Base-by-base conservation (phyloP, 2,113 vertebrate species). In the Pterocles burchelli region DNA sequence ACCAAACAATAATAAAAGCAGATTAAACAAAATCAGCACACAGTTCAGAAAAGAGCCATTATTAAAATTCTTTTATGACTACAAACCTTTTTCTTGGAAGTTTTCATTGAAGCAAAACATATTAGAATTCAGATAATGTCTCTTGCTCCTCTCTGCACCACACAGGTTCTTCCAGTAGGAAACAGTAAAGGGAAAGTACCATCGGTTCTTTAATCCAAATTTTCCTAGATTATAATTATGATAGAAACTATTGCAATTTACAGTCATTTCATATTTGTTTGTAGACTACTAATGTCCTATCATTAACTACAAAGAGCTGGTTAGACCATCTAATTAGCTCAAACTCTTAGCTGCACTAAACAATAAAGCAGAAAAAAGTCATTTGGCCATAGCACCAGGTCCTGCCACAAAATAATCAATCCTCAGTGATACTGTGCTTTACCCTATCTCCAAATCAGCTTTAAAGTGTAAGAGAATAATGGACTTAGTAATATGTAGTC, bases 181-280 rank as follows among this genome's bases (percentile, higher is more conserved):
- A 11, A 33, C 3, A 11, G 95, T 97, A 67, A 98, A 96, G 10
- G 97, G 98, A 65, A 98, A 98, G 81, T 97, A 96, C 98, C 98
- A 98, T 0, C 8, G 68, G 25, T 89, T 97, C 86, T 79, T 96
- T 51, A 97, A 65, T 36, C 97, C 96, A 26, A 31, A 93, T 57
- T 93, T 91, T 92, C 97, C 98, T 98, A 51, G 28, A 67, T 77
- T 29, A 70, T 11, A 95, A 89, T 67, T 46, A 34, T 11, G 8
- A 82, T 16, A 88, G 51, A 58, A 87, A 80, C 13, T 24, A 10
- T 73, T 58, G 10, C 29, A 77, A 61, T 33, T 33, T 24, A 59
- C 13, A 36, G 33, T 10, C 0, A 73, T 84, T 73, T 90, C 61
- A 48, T 68, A 41, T 43, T n/a, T 75, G 2, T 63, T 67, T 78